Percentiles rank a stretch among this genome's conserved stretches.
Conservation (phyloP, 2,888 invertebrate genomes). For the Elegia similella region DNA sequence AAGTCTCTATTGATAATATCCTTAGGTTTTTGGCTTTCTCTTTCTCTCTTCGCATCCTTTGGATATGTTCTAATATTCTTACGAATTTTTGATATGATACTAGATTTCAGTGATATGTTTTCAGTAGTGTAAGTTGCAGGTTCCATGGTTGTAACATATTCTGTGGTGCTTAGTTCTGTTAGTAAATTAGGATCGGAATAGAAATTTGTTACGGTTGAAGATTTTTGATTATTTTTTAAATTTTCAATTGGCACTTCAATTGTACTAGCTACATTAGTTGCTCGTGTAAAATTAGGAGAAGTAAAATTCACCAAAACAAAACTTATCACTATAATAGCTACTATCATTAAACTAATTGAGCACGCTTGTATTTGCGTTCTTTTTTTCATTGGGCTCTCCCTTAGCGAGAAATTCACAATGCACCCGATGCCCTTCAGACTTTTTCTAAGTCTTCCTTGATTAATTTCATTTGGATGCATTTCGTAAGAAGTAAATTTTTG, state of each 20-base stretch:
- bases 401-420: constrained; percentile 68
- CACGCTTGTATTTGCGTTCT: constrained; percentile 76
- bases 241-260: constrained; percentile 70
- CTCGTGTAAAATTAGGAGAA: constrained; percentile 62
- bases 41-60: constrained; percentile 46
- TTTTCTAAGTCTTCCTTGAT: constrained; percentile 65
- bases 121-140: constrained; percentile 38
- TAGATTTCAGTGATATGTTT: constrained; percentile 45
- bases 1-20: constrained; percentile 64
- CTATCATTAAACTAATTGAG: constrained; percentile 78
- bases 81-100: constrained; percentile 62
- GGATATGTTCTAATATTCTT: constrained; percentile 73
- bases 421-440: constrained; percentile 72
- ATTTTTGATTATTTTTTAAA: constrained; percentile 54
- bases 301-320: constrained; percentile 77
- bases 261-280: constrained; percentile 62
- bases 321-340: constrained; percentile 76
- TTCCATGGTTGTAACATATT: constrained; percentile 42
- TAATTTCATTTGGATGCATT: constrained; percentile 47
- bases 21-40: constrained; percentile 49
- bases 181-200: constrained; percentile 41
- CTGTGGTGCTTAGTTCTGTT: constrained; percentile 34
- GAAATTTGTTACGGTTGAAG: constrained; percentile 51
- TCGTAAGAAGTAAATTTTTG: constrained; percentile 67
- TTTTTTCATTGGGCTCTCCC: constrained; percentile 70